Evolutionary conservation across 2,113 vertebrate genomes (phyloP).

Genomic region (Saguinus midas): DNA sequence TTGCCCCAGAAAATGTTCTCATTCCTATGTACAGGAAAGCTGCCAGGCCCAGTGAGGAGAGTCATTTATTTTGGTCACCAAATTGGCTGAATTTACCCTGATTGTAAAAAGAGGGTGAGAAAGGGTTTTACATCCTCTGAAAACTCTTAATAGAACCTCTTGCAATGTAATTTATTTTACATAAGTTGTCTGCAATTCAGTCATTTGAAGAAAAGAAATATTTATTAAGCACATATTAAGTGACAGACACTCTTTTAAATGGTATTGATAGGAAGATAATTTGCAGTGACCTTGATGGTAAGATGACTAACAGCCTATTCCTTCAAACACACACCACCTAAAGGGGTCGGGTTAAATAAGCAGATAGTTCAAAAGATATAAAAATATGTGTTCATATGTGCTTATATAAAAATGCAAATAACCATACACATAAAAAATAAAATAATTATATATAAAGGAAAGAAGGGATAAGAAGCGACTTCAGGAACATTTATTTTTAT

Average conservation of each 20-base stretch:
- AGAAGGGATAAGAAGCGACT: neutral
- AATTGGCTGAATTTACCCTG: neutral
- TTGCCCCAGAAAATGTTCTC: neutral
- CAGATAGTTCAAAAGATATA: neutral
- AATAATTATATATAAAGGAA: neutral
- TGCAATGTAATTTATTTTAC: neutral
- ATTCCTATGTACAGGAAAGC: neutral
- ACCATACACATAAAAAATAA: neutral
- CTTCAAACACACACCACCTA: neutral
- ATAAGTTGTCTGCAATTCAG: neutral
- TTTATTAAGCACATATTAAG: neutral
- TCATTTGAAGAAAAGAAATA: neutral
- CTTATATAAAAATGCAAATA: neutral
- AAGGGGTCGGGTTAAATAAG: neutral
- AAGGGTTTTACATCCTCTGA: neutral
- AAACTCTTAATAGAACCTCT: neutral
- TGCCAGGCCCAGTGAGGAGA: neutral
- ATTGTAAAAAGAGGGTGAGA: neutral
- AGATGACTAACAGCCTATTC: neutral
- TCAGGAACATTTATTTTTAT: neutral
- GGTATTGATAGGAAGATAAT: neutral
- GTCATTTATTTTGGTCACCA: neutral
- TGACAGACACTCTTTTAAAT: neutral
- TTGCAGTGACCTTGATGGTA: neutral
- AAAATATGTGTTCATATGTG: neutral